phyloP scores from a whole-genome alignment of 2,888 invertebrate genomes.

The Piscicola geometra region DNA sequence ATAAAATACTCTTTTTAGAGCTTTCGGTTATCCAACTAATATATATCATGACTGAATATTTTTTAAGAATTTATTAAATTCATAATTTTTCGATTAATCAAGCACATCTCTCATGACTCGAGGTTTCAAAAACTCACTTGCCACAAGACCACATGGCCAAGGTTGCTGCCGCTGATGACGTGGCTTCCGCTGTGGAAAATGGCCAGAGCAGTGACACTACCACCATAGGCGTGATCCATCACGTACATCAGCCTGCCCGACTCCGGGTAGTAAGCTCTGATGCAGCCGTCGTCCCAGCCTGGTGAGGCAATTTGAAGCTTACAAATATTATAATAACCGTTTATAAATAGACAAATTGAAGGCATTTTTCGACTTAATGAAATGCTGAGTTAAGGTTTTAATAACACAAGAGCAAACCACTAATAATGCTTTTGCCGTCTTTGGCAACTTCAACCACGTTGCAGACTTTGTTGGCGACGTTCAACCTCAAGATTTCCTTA shows the following conservation, averaged over 20 bases:
- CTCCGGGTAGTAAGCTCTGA: conserved; percentile 58
- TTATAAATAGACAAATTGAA: conserved; percentile 1
- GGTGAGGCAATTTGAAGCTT: conserved; percentile 35
- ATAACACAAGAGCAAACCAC: conserved; percentile 57
- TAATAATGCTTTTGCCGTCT: conserved; percentile 75
- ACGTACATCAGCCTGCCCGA: conserved; percentile 75
- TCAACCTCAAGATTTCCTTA: conserved; percentile 75
- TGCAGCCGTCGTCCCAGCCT: conserved; percentile 59
- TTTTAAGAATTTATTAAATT: too few relatives aligned
- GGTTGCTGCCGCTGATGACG: conserved; percentile 82
- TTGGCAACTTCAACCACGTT: conserved; percentile 71
- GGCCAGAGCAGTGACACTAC: conserved; percentile 78
- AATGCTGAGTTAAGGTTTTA: background rate
- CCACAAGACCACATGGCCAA: conserved; percentile 68
- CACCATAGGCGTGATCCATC: conserved; percentile 79
- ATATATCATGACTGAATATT: too few relatives aligned
- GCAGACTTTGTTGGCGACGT: conserved; percentile 79
- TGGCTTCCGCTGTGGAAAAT: conserved; percentile 67
- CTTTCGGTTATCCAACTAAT: too few relatives aligned
- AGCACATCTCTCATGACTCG: too few relatives aligned
- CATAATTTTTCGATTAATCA: too few relatives aligned
- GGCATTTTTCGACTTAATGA: background rate
- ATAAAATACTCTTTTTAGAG: too few relatives aligned
- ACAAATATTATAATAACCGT: background rate
- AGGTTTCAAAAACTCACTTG: conserved; percentile 40